Evolutionary conservation across 37 sponge, comb jelly and placozoan genomes (phyloP), one percentile per base, ranked within the genome.

Genomic region (Spongia lamella): DNA sequence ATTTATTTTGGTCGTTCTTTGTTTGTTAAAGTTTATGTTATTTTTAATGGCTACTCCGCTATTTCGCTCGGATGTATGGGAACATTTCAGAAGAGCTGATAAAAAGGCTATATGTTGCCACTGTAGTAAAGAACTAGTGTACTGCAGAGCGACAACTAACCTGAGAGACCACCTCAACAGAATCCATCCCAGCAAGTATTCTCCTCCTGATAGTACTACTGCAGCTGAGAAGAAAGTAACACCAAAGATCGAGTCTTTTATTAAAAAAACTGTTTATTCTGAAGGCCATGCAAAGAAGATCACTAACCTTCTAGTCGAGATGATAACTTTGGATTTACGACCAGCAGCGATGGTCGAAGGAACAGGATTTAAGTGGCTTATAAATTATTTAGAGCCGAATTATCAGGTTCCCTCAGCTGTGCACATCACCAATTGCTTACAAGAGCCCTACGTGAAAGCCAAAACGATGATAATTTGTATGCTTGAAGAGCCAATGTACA

Each of bases 341-440:
- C 72, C 72, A 3, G 54, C 54, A 55, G 53, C 26, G 1, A 74
- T 74, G 35, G 75, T 74, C 16, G 61, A 74, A 59, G 61, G 75
- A 11, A 49, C 57, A 37, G 75, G 75, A 6, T 74, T 74, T 29
- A 17, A 14, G n/a, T n/a, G n/a, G n/a, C 56, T 71, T 3, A 17
- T 71, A 34, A 50, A 43, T n/a, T 52, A 27, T 15, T 3, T 71
- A 4, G 72, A 71, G 55, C 54, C 72, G 1, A 32, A 56, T 1
- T 71, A 71, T 35, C 52, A 52, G 7, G 29, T 71, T 16, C 72
- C 72, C 31, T 47, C 52, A 7, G 54, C 20, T 5, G 29, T 21
- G 5, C 72, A 71, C 49, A 51, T 71, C 25, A 43, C 55, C 1
- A 51, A 53, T 16, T 7, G 52, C 13, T n/a, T 71, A 17, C 72